phyloP scores from a whole-genome alignment of 2,113 vertebrate species.

The Bostrychus sinensis region DNA sequence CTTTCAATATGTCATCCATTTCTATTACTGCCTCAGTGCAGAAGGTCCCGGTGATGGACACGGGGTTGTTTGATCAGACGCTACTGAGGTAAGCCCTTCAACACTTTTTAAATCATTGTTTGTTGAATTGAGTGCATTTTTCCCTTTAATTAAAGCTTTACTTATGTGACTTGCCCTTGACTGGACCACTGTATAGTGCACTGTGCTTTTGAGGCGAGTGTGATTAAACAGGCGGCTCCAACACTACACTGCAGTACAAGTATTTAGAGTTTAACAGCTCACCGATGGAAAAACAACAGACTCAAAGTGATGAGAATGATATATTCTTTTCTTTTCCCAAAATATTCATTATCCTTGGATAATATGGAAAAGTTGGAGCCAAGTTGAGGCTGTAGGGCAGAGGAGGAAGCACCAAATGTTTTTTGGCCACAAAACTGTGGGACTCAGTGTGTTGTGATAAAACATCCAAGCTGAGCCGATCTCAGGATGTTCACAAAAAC shows the following conservation, averaged over 20 bases:
- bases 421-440: no score
- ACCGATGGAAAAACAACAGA: slow-evolving; percentile 15
- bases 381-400: no score
- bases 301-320: no score
- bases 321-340: no score
- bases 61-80: slow-evolving; percentile 16
- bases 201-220: slow-evolving; percentile 55
- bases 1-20: slow-evolving; percentile 40
- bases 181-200: slow-evolving; percentile 49
- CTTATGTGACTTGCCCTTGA: slow-evolving; percentile 67
- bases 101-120: slow-evolving; percentile 27
- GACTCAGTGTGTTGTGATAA: no score
- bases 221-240: slow-evolving; percentile 49
- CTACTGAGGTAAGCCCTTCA: slow-evolving; percentile 2
- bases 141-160: slow-evolving; percentile 59
- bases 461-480: no score
- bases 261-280: slow-evolving; percentile 36
- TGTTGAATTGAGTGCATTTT: slow-evolving; percentile 62
- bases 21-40: slow-evolving; percentile 44
- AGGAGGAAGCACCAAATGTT: no score
- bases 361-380: no score
- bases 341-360: no score
- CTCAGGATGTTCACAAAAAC: no score
- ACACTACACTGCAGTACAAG: no score
- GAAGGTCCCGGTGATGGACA: slow-evolving; percentile 48